Percentiles rank a stretch among this genome's conserved stretches.
Conservation (phyloP, 35 echinoderm and acorn worm genomes). For the Heliocidaris tuberculata region DNA sequence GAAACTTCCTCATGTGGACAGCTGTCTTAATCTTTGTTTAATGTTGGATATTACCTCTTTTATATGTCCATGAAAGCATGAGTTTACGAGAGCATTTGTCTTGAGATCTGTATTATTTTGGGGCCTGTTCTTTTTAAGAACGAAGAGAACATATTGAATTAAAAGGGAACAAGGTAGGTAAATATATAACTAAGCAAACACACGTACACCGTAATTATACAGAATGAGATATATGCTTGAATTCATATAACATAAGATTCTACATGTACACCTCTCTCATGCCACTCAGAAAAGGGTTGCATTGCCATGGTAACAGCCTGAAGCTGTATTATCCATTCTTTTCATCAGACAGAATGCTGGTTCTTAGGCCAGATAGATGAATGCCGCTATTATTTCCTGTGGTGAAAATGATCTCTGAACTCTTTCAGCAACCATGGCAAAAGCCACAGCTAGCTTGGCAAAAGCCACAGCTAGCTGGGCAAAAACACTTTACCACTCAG, state of each 20-base stretch:
- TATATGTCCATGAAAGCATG: no score
- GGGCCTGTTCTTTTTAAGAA: no score
- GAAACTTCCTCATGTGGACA: not conserved
- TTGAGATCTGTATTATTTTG: no score
- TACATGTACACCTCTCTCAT: no score
- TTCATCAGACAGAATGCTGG: not conserved
- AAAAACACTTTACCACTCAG: no score
- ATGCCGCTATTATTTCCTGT: constrained; percentile 3
- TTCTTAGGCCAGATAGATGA: not conserved
- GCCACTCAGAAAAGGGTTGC: not conserved
- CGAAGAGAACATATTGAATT: no score
- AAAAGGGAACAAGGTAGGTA: no score
- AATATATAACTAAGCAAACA: no score
- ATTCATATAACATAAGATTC: no score
- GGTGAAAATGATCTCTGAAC: not conserved
- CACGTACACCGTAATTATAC: not conserved
- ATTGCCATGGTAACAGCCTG: not conserved
- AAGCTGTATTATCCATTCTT: not conserved
- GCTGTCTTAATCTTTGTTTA: not conserved
- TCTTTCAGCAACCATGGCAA: not conserved
- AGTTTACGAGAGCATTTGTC: no score
- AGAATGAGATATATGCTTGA: not conserved
- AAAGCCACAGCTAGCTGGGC: not conserved
- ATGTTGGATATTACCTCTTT: not conserved
- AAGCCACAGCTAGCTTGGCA: no score